Conservation (phyloP, 2,888 invertebrate genomes). For the Oscheius sp. region DNA sequence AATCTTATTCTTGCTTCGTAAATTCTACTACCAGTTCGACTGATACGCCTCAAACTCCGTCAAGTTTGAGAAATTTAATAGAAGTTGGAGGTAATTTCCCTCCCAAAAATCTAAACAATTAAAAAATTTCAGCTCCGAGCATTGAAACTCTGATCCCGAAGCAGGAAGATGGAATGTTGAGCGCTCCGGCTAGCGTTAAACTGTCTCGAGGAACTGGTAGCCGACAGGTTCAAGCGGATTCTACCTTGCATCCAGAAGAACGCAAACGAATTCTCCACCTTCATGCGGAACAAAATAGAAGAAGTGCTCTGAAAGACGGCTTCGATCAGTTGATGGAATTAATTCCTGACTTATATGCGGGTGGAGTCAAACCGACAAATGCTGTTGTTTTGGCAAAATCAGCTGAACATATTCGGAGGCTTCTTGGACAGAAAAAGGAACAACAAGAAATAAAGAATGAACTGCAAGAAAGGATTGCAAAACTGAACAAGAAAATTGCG, state of each 20-base stretch:
- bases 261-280: conserved; percentile 69
- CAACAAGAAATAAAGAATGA: conserved; percentile 34
- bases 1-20: conserved; percentile 1
- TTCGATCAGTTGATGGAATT: conserved; percentile 68
- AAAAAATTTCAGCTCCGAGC: neutral
- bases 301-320: conserved; percentile 69
- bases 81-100: neutral
- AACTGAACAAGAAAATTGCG: conserved; percentile 52
- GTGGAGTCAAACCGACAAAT: conserved; percentile 68
- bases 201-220: conserved; percentile 29
- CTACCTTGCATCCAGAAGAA: conserved; percentile 67
- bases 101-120: neutral
- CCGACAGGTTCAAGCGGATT: conserved; percentile 59
- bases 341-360: conserved; percentile 64
- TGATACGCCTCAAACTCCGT: neutral
- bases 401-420: conserved; percentile 62
- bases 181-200: conserved; percentile 49
- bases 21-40: neutral
- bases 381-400: conserved; percentile 69
- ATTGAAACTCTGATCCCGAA: neutral
- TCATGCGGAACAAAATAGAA: conserved; percentile 68
- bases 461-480: conserved; percentile 40
- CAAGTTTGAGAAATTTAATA: neutral
- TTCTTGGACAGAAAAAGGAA: conserved; percentile 44
- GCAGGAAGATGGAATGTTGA: conserved; percentile 40